Percentiles rank a stretch among this genome's conserved stretches.
phyloP scores from a whole-genome alignment of 2,113 vertebrate genomes.

The Cyphomyrus discorhynchus region DNA sequence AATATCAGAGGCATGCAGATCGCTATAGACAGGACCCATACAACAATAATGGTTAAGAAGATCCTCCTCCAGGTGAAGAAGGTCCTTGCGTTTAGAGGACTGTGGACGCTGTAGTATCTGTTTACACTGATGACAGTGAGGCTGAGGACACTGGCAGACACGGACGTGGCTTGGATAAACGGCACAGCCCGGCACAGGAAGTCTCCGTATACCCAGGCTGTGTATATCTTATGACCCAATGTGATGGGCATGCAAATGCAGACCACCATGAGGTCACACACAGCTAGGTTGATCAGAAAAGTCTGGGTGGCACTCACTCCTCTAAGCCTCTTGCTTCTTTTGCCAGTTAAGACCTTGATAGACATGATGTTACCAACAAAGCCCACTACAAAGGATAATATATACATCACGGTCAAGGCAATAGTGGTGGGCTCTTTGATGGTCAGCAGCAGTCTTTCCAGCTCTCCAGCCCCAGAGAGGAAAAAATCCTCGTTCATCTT shows the following conservation, averaged over 20 bases:
- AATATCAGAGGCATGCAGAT: conserved; percentile 81
- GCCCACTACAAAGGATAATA: conserved; percentile 76
- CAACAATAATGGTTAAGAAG: conserved; percentile 66
- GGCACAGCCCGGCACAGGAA: conserved; percentile 78
- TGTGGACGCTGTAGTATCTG: conserved; percentile 80
- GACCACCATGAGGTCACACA: conserved; percentile 85
- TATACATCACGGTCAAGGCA: conserved; percentile 73
- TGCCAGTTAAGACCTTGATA: conserved; percentile 72
- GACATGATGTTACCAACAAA: conserved; percentile 78
- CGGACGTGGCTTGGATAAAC: conserved; percentile 79
- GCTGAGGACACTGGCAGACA: conserved; percentile 80
- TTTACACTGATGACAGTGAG: conserved; percentile 83
- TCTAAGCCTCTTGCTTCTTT: conserved; percentile 56
- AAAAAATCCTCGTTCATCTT: conserved; percentile 48
- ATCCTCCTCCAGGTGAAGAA: conserved; percentile 77
- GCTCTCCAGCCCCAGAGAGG: conserved; percentile 50
- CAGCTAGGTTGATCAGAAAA: conserved; percentile 77
- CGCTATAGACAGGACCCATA: conserved; percentile 73
- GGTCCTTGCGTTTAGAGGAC: conserved; percentile 71
- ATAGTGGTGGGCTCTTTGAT: conserved; percentile 75
- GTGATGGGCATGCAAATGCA: conserved; percentile 88
- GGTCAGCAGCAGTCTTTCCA: conserved; percentile 72
- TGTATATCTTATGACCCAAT: conserved; percentile 78
- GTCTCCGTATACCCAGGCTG: conserved; percentile 82
- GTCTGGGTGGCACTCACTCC: conserved; percentile 75